phyloP scores from a whole-genome alignment of 2,797 vertebrate species.

The Oophaga sylvatica region DNA sequence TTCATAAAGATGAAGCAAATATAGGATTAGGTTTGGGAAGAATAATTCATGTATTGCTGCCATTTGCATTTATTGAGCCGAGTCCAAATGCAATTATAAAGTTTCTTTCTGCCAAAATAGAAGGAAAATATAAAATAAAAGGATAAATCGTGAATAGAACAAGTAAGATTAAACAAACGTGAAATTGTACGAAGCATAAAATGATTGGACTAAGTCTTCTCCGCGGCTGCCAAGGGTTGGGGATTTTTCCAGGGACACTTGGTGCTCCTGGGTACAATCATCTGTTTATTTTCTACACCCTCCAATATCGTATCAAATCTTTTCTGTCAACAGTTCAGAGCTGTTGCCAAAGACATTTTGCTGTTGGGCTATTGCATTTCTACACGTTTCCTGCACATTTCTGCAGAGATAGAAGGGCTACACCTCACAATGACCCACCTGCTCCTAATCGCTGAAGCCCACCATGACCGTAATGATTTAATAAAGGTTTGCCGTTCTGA shows the following conservation, averaged over 20 bases:
- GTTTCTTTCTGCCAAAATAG: constrained; percentile 10
- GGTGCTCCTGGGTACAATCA: constrained; percentile 17
- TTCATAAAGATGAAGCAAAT: constrained; percentile 7
- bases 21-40: background rate
- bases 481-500: background rate
- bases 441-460: background rate
- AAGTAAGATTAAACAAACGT: background rate
- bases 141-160: background rate
- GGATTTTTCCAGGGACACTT: constrained; percentile 27
- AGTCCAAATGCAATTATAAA: constrained; percentile 28
- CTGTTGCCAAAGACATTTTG: background rate
- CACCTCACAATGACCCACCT: background rate
- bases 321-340: background rate
- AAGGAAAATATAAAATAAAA: constrained; percentile 7
- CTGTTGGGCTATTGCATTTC: background rate
- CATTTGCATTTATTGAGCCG: constrained; percentile 29
- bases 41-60: constrained; percentile 25
- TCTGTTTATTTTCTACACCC: constrained; percentile 16
- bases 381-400: background rate
- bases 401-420: background rate
- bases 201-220: background rate
- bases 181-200: background rate
- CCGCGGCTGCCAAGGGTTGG: constrained; percentile 13
- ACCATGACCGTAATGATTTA: background rate
- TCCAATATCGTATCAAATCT: background rate